phyloP scores from a whole-genome alignment of 2,797 vertebrate species.

The Brotula barbata region DNA sequence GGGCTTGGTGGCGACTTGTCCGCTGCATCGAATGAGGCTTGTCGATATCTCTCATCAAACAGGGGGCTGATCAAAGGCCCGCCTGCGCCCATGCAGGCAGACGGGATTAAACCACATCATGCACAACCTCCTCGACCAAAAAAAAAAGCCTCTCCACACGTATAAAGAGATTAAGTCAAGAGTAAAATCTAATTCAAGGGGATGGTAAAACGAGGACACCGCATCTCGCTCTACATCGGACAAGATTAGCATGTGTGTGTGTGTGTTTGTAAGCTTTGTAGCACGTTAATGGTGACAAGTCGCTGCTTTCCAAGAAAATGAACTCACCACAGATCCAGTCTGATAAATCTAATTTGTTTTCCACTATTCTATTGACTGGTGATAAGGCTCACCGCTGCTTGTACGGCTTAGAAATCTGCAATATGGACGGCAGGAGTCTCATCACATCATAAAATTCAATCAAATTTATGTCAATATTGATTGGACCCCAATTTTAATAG shows the following conservation, averaged over 20 bases:
- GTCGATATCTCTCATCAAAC: conserved; percentile 79
- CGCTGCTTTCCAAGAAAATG: conserved; percentile 26
- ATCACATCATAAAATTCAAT: no score
- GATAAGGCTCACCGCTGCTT: neutral
- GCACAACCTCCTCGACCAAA: conserved; percentile 65
- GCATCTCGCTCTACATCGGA: conserved; percentile 31
- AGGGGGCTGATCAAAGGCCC: conserved; percentile 77
- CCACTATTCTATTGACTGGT: neutral
- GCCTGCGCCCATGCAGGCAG: conserved; percentile 62
- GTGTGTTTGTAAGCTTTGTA: conserved; percentile 32
- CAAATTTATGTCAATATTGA: no score
- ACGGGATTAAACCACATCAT: conserved; percentile 75
- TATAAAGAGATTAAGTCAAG: conserved; percentile 77
- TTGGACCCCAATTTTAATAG: no score
- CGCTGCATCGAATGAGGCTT: conserved; percentile 68
- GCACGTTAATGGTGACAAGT: conserved; percentile 13
- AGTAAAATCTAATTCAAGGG: conserved; percentile 76
- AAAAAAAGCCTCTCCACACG: conserved; percentile 56
- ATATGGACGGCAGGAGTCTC: no score
- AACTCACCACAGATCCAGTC: neutral
- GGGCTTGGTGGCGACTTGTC: conserved; percentile 23
- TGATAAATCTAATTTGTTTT: conserved; percentile 25
- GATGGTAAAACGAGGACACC: conserved; percentile 50
- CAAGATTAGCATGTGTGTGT: conserved; percentile 27
- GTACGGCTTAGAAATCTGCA: no score